Base-by-base conservation (phyloP, 2,797 vertebrate species). In the Rhinogobio ventralis region DNA sequence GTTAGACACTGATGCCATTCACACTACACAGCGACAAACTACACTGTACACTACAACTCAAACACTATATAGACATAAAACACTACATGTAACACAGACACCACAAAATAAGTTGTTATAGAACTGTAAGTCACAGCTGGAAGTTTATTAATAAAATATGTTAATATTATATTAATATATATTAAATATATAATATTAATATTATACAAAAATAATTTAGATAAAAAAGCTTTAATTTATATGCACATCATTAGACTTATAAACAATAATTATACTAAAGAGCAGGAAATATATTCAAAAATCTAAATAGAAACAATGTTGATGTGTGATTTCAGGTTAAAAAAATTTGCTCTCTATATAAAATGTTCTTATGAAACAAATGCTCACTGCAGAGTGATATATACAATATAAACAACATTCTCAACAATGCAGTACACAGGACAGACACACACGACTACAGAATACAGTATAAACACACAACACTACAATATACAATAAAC, bases 1-100 rank as follows among this genome's bases (percentile, higher is more conserved):
- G 23, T 36, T 28, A 42, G n/a, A 62, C 19, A 19, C 13, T 77
- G 23, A 25, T 10, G 13, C 20, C 19, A 55, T 19, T 39, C 42
- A 73, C 33, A 28, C 25, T 20, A 46, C 20, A 62, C 39, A 67
- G 20, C 36, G 36, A 60, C 33, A 19, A 30, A 39, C 20, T 15
- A 33, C 25, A 79, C 45, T n/a, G 60, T 36, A n/a, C 39, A 42
- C 45, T 28, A 73, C 25, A 15, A 28, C 57, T 20, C 20, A 60
- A 51, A 75, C 20, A 62, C 39, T 30, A 49, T 20, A 23, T 19
- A 49, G 57, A 66, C 36, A 78, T 57, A 78, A 42, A 36, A 13
- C 78, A 53, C 62, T 25, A 80, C 42, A 60, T 73, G 25, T 51
- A 51, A 82, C 25, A 53, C 30, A 66, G 81, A 75, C 81, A 28